Base-by-base conservation (phyloP, 2,113 vertebrate species). In the Neolamprologus toae region DNA sequence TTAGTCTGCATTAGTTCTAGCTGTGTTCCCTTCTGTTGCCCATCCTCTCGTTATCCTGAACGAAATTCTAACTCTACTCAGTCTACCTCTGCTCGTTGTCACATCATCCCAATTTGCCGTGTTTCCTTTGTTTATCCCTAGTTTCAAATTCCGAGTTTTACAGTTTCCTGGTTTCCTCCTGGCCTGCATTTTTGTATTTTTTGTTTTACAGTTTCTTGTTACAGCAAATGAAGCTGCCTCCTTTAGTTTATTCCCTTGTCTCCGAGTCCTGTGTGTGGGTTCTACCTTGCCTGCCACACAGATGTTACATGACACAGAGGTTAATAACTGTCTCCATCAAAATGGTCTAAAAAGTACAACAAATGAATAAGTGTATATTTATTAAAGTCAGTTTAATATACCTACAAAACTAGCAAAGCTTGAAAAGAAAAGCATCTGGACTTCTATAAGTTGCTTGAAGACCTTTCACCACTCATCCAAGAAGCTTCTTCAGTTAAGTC, bases 391-490 rank as follows among this genome's bases (percentile, higher is more conserved):
- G 26, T 61, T 17, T 31, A 61, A 61, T 61, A 61, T 17, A 31
- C 8, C 57, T 61, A 61, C 14, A 31, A 61, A 61, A 61, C 26
- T 1, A 2, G 26, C 26, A 31, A 31, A 57, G 12, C 7, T 57
- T 57, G 12, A 14, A 57, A 57, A 57, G 54, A 57, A 57, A 57
- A 57, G 12, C 0, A 14, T 57, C 12, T 57, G 12, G 21, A 57
- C 54, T 57, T 26, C 21, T 57, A 2, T 14, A 26, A 57, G 21
- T 57, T 26, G 54, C 54, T 55, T 55, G 54, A 55, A 55, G 54
- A 55, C 6, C 0, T 26, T 55, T 55, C 54, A 55, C 54, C 54
- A 0, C 54, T 55, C 11, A 8, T 26, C 53, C 21, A 8, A 13
- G 53, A 55, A 55, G 53, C 21, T 55, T 55, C 11, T 55, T 55